Evolutionary conservation across 2,797 vertebrate species (phyloP), one percentile per base, ranked within the genome.

Genomic region (Mus spretus): DNA sequence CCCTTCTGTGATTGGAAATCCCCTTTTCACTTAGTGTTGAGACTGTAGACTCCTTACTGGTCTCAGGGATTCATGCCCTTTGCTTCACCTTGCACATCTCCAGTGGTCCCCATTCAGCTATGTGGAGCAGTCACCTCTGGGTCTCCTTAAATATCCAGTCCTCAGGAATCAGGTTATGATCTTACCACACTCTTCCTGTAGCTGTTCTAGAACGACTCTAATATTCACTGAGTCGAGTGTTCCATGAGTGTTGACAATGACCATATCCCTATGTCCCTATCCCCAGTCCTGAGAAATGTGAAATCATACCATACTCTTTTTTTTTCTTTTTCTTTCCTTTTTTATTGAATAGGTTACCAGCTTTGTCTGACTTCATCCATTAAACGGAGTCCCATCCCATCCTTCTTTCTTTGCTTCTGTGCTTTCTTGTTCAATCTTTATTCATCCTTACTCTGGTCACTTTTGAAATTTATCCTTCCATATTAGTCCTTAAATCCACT

Each of bases 381-480:
- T 72, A 59, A 85, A 31, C 34, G 5, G 55, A 84, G 63, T 67
- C 67, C 74, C 26, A 44, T 59, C 10, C n/a, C 59, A 7, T 75
- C 37, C 13, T 17, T 12, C 17, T 53, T 8, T 82, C 75, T 86
- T 28, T 31, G 61, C 22, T 82, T 87, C 82, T 94, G 65, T 19
- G 79, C 67, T 15, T 15, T 20, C 70, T 80, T 11, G 0, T 53
- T 87, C 28, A 70, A 74, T 79, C 31, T 40, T 85, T 81, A 24
- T 74, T 28, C 26, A 22, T 24, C 85, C 59, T 70, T 92, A 17
- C 59, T 72, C 50, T 77, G 34, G 9, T 89, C 74, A 74, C 34
- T 78, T 95, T 93, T 92, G 47, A 96, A 96, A 81, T 55, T n/a
- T 67, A 94, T 67, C 55, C 59, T 94, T 90, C 84, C 74, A 67